A percentile compares a stretch with the other conserved stretches of the same genome.
Conservation (phyloP, 2,113 vertebrate species). For the Zapornia atra region DNA sequence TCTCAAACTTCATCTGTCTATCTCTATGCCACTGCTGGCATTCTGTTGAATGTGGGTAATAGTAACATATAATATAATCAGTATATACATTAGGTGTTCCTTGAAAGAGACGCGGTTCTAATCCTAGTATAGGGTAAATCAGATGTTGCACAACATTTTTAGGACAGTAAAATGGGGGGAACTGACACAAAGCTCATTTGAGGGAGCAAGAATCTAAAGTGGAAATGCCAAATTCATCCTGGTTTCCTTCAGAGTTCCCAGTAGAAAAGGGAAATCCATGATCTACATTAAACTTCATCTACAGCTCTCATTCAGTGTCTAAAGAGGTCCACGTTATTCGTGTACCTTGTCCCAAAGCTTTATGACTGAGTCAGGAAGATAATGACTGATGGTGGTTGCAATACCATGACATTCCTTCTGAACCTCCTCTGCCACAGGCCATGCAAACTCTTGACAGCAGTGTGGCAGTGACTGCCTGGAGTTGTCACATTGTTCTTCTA, state of each 20-base stretch:
- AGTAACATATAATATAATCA: background rate
- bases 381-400: background rate
- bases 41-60: background rate
- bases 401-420: background rate
- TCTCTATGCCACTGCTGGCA: background rate
- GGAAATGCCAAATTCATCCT: background rate
- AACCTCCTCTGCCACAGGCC: background rate
- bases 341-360: background rate
- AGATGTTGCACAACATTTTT: background rate
- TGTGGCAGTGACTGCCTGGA: background rate
- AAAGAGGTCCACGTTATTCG: background rate
- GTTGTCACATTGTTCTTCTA: background rate
- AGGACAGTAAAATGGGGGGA: background rate
- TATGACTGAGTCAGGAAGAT: background rate
- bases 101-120: background rate
- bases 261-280: background rate
- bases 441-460: background rate
- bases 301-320: background rate
- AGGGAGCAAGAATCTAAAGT: background rate
- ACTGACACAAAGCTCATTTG: background rate
- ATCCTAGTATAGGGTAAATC: background rate
- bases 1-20: background rate
- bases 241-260: background rate
- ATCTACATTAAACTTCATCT: background rate
- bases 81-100: background rate